These are phyloP conservation scores for Terebella lapidaria DNA, from an alignment of 2,888 invertebrate species.

Conservation along the genomic window DNA sequence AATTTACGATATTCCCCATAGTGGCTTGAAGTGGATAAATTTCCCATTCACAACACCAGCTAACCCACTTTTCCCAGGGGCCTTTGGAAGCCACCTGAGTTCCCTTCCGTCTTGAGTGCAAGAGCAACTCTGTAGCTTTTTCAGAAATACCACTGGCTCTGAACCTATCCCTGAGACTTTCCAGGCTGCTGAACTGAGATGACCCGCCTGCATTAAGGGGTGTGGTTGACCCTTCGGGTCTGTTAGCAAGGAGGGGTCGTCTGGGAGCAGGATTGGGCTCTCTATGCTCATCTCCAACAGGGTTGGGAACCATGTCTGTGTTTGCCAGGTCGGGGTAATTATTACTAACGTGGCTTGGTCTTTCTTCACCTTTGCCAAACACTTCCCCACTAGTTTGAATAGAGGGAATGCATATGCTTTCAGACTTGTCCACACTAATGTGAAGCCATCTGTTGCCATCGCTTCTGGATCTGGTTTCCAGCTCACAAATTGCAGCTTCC, in stretches of 20 bases:
- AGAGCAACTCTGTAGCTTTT: background rate
- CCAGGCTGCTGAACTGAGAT: background rate
- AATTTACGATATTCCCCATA: background rate
- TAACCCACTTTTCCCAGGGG: conserved; percentile 5
- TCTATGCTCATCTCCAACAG: background rate
- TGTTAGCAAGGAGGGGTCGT: background rate
- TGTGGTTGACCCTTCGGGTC: background rate
- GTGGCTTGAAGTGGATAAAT: background rate
- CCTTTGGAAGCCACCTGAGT: background rate
- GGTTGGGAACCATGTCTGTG: background rate
- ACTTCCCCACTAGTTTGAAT: background rate
- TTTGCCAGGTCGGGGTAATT: background rate
- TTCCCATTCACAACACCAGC: background rate
- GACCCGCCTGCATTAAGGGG: background rate
- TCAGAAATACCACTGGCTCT: background rate
- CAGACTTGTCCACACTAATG: background rate
- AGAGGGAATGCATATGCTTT: background rate
- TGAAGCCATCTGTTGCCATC: background rate
- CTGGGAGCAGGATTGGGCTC: background rate
- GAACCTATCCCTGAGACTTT: background rate
- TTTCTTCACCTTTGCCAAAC: background rate
- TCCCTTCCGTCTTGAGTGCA: background rate
- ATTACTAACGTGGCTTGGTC: background rate
- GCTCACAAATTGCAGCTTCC: background rate
- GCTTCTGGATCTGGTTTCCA: conserved; percentile 1